A percentile compares a stretch with the other conserved stretches of the same genome.
These are phyloP conservation scores for Drosophila leonis DNA, from an alignment of 2,888 invertebrate species.

Conservation along the genomic window DNA sequence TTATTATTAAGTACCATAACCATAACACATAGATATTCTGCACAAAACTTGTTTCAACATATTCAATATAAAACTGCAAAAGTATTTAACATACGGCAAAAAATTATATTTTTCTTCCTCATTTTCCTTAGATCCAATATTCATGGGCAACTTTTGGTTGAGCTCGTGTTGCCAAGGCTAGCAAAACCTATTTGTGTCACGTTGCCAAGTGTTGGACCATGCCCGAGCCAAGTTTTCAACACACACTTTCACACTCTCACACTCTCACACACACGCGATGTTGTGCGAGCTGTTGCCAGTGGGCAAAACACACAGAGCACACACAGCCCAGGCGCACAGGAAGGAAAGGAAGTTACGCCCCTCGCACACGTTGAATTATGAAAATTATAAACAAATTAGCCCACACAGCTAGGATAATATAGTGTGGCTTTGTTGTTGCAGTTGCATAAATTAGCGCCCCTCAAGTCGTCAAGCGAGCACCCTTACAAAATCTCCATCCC, in stretches of 20 bases:
- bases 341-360: conserved; percentile 53
- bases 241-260: conserved; percentile 5
- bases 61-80: not conserved
- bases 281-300: conserved; percentile 18
- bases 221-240: conserved; percentile 30
- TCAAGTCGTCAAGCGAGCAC: conserved; percentile 48
- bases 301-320: conserved; percentile 1
- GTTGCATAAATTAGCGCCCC: conserved; percentile 69
- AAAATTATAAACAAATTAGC: conserved; percentile 79
- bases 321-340: conserved; percentile 17
- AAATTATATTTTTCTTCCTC: not conserved
- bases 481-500: not conserved
- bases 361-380: conserved; percentile 67
- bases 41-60: not conserved
- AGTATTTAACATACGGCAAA: not conserved
- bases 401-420: conserved; percentile 63
- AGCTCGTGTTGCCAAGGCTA: conserved; percentile 2
- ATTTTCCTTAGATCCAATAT: not conserved
- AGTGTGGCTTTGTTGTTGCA: conserved; percentile 60
- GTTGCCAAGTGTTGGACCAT: conserved; percentile 13
- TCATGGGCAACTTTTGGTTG: conserved; percentile 1
- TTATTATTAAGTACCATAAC: not conserved
- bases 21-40: not conserved
- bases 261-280: conserved; percentile 10
- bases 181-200: conserved; percentile 14